Evolutionary conservation across 2,797 vertebrate species (phyloP).

Genomic region (Pyrocephalus nanus): DNA sequence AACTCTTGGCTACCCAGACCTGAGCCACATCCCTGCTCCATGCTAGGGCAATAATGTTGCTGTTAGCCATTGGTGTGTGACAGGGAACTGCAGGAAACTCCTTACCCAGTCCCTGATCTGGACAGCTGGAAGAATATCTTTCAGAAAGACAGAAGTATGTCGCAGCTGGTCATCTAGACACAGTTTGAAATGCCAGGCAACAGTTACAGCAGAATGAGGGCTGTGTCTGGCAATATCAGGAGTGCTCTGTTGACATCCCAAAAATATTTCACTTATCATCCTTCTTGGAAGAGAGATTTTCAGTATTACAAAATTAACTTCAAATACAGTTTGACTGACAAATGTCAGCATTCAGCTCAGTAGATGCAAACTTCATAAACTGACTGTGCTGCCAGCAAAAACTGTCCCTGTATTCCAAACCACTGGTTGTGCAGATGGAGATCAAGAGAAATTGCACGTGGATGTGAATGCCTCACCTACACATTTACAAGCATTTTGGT

Average conservation of each 20-base stretch:
- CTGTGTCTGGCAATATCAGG: background rate
- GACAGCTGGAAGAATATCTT: background rate
- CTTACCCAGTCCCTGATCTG: background rate
- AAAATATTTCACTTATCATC: background rate
- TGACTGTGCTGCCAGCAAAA: background rate
- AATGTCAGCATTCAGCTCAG: background rate
- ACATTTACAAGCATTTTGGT: background rate
- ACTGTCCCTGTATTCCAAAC: background rate
- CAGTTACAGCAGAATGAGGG: background rate
- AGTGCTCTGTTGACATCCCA: background rate
- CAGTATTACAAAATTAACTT: background rate
- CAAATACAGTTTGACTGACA: background rate
- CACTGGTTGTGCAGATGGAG: background rate
- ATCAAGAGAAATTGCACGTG: background rate
- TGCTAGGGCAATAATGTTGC: background rate
- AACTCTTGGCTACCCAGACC: background rate
- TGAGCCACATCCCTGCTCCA: background rate
- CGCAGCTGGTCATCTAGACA: conserved; percentile 1
- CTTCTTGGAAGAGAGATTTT: background rate
- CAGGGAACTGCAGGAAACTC: background rate
- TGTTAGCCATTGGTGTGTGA: fast-evolving
- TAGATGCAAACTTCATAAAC: background rate
- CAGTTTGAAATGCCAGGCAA: background rate
- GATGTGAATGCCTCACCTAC: background rate
- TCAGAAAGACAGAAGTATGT: background rate